A percentile compares a stretch with the other conserved stretches of the same genome.
Conservation (phyloP, 1,140 invertebrate species). For the Gryllus bimaculatus region DNA sequence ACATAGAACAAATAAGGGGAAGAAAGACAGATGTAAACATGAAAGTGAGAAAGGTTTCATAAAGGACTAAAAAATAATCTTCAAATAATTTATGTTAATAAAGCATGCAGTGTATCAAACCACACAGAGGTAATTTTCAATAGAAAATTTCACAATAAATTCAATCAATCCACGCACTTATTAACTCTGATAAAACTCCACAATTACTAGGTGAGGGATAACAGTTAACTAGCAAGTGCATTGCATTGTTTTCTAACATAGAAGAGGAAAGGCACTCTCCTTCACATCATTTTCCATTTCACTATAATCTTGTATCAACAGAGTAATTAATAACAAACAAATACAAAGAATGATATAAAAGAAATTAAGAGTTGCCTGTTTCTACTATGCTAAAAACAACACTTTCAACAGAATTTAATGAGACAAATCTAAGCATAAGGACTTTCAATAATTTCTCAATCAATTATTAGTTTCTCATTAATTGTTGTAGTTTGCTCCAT, state of each 20-base stretch:
- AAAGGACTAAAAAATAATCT: neutral
- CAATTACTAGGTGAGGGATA: neutral
- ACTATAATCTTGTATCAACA: too few species aligned
- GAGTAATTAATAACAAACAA: too few species aligned
- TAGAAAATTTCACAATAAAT: neutral
- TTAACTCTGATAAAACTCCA: neutral
- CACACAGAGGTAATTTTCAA: neutral
- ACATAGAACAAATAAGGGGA: conserved; percentile 4
- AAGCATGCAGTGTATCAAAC: neutral
- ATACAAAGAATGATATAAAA: too few species aligned
- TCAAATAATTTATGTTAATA: neutral
- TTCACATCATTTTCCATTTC: too few species aligned
- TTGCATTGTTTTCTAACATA: neutral
- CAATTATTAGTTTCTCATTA: too few species aligned
- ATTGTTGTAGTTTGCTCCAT: too few species aligned
- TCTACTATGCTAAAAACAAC: too few species aligned
- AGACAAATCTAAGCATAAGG: too few species aligned
- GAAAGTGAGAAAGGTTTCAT: neutral
- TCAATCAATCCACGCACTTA: neutral
- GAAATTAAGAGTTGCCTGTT: too few species aligned
- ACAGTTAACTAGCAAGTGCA: neutral
- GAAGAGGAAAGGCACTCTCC: neutral
- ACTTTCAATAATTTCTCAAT: too few species aligned
- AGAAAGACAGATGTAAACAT: conserved; percentile 5
- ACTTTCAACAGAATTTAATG: too few species aligned